Conservation (phyloP, 2,797 vertebrate species). For the Betta splendens region DNA sequence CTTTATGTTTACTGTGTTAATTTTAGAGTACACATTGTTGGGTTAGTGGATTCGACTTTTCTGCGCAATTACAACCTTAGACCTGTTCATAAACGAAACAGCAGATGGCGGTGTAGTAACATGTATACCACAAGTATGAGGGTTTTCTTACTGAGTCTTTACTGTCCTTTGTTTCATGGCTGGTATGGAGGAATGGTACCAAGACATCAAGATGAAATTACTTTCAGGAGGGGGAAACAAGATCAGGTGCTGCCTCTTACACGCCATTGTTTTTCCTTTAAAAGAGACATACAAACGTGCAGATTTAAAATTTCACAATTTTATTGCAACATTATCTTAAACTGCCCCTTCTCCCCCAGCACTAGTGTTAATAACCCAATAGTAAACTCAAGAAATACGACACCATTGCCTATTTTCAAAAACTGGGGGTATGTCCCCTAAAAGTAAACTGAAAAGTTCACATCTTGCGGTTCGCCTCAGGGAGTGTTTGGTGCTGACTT, state of each 20-base stretch:
- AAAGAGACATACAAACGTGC: not conserved
- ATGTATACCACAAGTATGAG: slow-evolving; percentile 3
- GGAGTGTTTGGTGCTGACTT: slow-evolving; percentile 39
- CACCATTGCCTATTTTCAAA: not conserved
- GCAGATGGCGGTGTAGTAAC: slow-evolving; percentile 61
- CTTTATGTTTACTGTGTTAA: not conserved
- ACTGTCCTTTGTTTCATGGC: slow-evolving; percentile 61
- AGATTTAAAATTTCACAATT: slow-evolving; percentile 3
- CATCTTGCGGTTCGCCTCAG: slow-evolving; percentile 32
- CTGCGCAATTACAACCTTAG: not conserved
- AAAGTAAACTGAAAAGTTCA: slow-evolving; percentile 41
- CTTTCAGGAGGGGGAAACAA: slow-evolving; percentile 85
- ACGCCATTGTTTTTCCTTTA: slow-evolving; percentile 5
- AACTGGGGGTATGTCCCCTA: slow-evolving; percentile 3
- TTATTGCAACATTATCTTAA: not conserved
- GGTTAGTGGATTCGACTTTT: not conserved
- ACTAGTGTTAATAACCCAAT: slow-evolving; percentile 81
- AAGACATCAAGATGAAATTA: slow-evolving; percentile 83
- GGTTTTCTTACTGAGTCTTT: not conserved
- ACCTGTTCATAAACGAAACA: slow-evolving; percentile 37
- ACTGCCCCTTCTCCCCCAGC: slow-evolving; percentile 78
- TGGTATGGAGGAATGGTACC: slow-evolving; percentile 85
- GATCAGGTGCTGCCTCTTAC: slow-evolving; percentile 67
- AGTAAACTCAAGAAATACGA: slow-evolving; percentile 71
- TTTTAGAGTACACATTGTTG: not conserved